Conservation (phyloP, 2,797 vertebrate genomes). For the Acanthurus leucopareius region DNA sequence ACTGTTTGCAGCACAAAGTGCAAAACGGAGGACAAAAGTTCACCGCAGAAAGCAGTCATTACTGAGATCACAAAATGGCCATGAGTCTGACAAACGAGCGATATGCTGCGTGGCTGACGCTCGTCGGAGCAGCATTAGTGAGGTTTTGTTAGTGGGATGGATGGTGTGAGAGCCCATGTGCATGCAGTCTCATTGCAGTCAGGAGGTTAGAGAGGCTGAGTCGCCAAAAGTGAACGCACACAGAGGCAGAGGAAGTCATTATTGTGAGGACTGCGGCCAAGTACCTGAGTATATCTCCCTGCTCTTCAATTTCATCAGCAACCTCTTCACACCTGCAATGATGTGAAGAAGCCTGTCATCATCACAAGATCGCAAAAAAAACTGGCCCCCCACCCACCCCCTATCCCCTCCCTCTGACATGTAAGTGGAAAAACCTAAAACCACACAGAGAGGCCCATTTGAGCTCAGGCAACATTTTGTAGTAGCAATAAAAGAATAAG, state of each 20-base stretch:
- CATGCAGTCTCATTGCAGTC: conserved; percentile 66
- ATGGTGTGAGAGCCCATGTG: conserved; percentile 61
- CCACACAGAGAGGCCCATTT: conserved; percentile 6
- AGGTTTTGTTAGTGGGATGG: conserved; percentile 70
- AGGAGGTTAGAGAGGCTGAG: conserved; percentile 49
- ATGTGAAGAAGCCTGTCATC: conserved; percentile 80
- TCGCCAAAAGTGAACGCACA: conserved; percentile 38
- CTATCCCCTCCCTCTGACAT: conserved; percentile 34
- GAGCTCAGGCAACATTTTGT: neutral
- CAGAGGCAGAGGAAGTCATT: conserved; percentile 49
- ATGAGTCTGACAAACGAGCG: conserved; percentile 39
- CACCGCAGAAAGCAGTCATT: conserved; percentile 6
- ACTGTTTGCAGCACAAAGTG: conserved; percentile 11
- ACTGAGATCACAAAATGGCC: conserved; percentile 48
- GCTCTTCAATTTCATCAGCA: conserved; percentile 87
- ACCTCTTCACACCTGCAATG: conserved; percentile 85
- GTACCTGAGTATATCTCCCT: conserved; percentile 88
- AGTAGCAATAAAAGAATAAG: neutral
- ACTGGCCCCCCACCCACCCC: neutral
- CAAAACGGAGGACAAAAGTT: conserved; percentile 15
- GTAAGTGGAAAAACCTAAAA: conserved; percentile 2
- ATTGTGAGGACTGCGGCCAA: conserved; percentile 53
- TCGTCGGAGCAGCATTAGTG: conserved; percentile 21
- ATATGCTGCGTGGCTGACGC: neutral
- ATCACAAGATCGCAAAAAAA: conserved; percentile 57